Base-by-base conservation (phyloP, 92 coral and sea anemone species). In the Siderastrea siderea region DNA sequence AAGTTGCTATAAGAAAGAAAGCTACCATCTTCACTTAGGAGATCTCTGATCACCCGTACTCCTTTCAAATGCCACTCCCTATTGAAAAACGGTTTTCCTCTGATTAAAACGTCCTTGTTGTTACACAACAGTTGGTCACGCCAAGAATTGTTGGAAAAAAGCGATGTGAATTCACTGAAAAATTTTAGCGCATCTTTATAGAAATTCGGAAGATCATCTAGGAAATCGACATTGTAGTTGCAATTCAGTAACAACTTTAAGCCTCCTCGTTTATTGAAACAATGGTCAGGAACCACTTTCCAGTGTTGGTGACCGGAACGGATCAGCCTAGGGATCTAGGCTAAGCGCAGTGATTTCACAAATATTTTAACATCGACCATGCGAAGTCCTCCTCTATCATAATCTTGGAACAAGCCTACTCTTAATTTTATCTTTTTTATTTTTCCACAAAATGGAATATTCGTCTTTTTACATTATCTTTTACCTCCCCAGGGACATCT, bases 371-470 rank as follows among this genome's bases (percentile, higher is more conserved):
- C 7, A 48, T 72, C 77, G 0, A 5, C 17, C 77, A 72, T 75
- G 43, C 65, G 80, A 52, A 75, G 66, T 43, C 79, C 79, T 15
- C 79, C 61, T 17, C n/a, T 52, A 7, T 74, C 79, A 74, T 71
- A 71, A 15, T 71, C 51, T 71, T 71, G 76, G 47, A 47, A 72
- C 57, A 72, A 15, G 14, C 77, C 80, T 5, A 19, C 80, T 43
- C 80, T 71, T 67, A 6, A 69, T 81, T 71, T 69, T 81, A 17
- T 70, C 76, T 19, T 44, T 55, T 59, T 71, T 82, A 57, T 70
- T 60, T 57, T 82, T 70, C 86, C 77, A 82, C 44, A 82, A 47
- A 84, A 1, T 71, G 54, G 44, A 72, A 84, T 47, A 74, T 2
- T 49, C 47, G 51, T 74, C 68, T 71, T 54, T 83, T 83, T 0